Percentiles rank a stretch among this genome's conserved stretches.
Evolutionary conservation across 2,113 vertebrate genomes (phyloP).

Genomic region (Labeo catla): DNA sequence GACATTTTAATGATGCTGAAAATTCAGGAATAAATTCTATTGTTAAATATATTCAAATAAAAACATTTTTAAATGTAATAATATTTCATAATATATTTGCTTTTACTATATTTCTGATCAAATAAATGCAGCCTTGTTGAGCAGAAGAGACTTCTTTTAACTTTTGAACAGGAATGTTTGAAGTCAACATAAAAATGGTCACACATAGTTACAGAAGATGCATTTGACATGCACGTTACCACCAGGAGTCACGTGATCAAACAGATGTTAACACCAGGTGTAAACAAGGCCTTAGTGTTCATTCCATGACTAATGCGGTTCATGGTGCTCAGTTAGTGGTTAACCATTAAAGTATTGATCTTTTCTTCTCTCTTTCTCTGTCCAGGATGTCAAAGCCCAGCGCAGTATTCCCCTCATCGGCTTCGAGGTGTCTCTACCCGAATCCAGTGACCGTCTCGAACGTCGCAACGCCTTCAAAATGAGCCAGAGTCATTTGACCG

Average conservation of each 20-base stretch:
- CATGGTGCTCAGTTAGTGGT: neutral
- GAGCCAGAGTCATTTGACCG: constrained; percentile 89
- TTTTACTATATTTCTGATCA: neutral
- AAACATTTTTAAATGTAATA: too few species aligned
- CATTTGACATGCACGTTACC: neutral
- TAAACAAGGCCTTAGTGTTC: neutral
- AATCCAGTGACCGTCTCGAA: constrained; percentile 86
- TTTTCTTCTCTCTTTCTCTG: neutral
- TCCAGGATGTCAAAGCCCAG: constrained; percentile 90
- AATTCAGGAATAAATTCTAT: neutral
- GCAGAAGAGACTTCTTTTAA: neutral
- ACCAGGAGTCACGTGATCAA: neutral
- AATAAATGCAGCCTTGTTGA: neutral
- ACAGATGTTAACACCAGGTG: constrained; percentile 13
- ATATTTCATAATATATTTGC: too few species aligned
- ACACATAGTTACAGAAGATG: neutral
- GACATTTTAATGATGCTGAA: neutral
- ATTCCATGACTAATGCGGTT: neutral
- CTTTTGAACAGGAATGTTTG: neutral
- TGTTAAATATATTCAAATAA: neutral
- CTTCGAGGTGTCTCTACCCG: constrained; percentile 84
- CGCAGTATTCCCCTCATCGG: constrained; percentile 89
- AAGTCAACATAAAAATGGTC: neutral
- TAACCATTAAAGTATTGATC: neutral
- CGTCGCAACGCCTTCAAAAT: constrained; percentile 87